Evolutionary conservation across 2,888 invertebrate genomes (phyloP).

Genomic region (Stenodema calcarata): DNA sequence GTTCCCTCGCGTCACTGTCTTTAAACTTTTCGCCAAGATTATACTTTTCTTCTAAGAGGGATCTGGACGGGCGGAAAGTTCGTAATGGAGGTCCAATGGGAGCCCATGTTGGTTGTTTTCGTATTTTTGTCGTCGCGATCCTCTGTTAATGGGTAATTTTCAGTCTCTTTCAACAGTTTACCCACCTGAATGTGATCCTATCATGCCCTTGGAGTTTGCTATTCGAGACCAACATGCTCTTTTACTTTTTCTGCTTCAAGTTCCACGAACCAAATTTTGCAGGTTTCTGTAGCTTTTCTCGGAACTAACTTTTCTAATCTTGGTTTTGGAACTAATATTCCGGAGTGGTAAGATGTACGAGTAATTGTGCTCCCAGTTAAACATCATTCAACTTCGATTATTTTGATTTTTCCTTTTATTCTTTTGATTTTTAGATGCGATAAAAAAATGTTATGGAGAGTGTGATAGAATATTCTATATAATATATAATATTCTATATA

Average conservation of each 20-base stretch:
- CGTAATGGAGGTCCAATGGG: constrained; percentile 16
- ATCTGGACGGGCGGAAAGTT: background rate
- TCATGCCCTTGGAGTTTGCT: background rate
- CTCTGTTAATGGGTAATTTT: background rate
- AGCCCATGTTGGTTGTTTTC: constrained; percentile 13
- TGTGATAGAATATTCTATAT: too few species aligned
- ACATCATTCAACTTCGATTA: too few species aligned
- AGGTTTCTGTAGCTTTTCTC: too few species aligned
- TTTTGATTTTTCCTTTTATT: too few species aligned
- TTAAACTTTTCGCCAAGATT: constrained; percentile 5
- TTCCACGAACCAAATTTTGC: too few species aligned
- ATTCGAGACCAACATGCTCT: background rate
- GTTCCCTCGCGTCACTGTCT: background rate
- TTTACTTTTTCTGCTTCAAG: background rate
- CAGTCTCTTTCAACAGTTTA: background rate
- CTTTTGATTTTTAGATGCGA: too few species aligned
- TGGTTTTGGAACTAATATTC: too few species aligned
- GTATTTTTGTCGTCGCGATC: background rate
- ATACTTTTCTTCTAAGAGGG: background rate
- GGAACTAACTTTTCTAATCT: too few species aligned
- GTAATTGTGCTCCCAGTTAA: too few species aligned
- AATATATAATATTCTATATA: too few species aligned
- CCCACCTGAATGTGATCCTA: background rate
- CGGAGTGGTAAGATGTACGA: too few species aligned
- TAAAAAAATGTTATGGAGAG: too few species aligned